Conservation (phyloP, 2,888 invertebrate species). For the Eudasyphora cyanicolor region DNA sequence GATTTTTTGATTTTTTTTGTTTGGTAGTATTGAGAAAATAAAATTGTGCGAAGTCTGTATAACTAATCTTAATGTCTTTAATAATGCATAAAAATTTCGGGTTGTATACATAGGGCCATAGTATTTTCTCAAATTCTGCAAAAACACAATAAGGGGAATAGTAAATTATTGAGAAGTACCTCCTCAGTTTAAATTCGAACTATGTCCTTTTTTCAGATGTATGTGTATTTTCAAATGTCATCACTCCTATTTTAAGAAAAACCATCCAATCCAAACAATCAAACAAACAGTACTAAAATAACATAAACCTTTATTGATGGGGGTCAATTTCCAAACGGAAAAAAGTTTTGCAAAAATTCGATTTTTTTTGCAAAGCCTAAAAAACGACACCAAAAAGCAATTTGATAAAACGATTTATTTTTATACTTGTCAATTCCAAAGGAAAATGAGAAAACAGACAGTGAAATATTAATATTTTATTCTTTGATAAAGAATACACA, state of each 20-base stretch:
- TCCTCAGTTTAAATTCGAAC: no score
- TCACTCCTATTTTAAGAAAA: background rate
- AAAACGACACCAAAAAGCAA: background rate
- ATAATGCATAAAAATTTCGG: no score
- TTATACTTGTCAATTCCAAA: background rate
- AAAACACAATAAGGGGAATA: no score
- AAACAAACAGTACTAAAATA: background rate
- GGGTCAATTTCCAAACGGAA: slow-evolving; percentile 4
- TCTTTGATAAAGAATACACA: background rate
- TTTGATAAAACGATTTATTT: slow-evolving; percentile 35
- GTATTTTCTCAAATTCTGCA: no score
- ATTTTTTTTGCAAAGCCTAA: background rate
- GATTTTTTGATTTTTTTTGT: no score
- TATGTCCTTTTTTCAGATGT: no score
- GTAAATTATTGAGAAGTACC: no score
- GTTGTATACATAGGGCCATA: no score
- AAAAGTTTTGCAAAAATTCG: background rate
- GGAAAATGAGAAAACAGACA: background rate
- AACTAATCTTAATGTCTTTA: no score
- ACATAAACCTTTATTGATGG: slow-evolving; percentile 5
- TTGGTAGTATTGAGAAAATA: no score
- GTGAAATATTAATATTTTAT: slow-evolving; percentile 28
- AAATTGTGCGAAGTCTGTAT: no score
- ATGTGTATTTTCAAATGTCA: background rate
- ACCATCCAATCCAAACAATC: background rate